Evolutionary conservation across 2,113 vertebrate genomes (phyloP), one percentile per base, ranked within the genome.

Genomic region (Entelurus aequoreus): DNA sequence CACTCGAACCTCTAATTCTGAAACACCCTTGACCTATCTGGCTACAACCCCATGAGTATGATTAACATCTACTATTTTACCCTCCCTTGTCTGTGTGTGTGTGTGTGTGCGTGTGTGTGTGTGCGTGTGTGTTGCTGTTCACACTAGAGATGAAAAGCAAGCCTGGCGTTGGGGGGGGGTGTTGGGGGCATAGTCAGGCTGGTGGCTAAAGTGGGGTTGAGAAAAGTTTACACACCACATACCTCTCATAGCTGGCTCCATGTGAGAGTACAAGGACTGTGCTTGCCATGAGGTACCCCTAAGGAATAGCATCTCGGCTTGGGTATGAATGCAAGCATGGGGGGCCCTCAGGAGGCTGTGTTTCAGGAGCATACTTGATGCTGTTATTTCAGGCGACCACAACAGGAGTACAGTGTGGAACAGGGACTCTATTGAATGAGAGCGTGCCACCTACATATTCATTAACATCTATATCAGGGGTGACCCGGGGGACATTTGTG

Each of bases 321-420:
- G 48, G 74, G 72, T 68, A 73, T 85, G 83, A 78, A 83, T 87
- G 87, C 76, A 76, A 78, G 64, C 75, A 60, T n/a, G 54, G 72
- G 69, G 69, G 81, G 75, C 73, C 74, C 68, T 59, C 47, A 13
- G 60, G 61, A 60, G 62, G 68, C 49, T 14, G 19, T 65, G 48
- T 48, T 76, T 54, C 68, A 57, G 61, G 62, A 82, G 71, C 60
- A 81, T 71, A 79, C 64, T 68, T 72, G 68, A 51, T 42, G 50
- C 76, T 78, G 79, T 86, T 84, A 76, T 87, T 77, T 75, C 79
- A 76, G 81, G 68, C 75, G 70, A 58, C 46, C 37, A 44, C 54
- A 58, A 60, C 40, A 6, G 51, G 54, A 73, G 60, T 47, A 71
- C n/a, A 66, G 66, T 42, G 19, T 35, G 37, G 40, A 46, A 66